Evolutionary conservation across 2,113 vertebrate species (phyloP), one percentile per base, ranked within the genome.

Genomic region (Choloepus hoffmanni): DNA sequence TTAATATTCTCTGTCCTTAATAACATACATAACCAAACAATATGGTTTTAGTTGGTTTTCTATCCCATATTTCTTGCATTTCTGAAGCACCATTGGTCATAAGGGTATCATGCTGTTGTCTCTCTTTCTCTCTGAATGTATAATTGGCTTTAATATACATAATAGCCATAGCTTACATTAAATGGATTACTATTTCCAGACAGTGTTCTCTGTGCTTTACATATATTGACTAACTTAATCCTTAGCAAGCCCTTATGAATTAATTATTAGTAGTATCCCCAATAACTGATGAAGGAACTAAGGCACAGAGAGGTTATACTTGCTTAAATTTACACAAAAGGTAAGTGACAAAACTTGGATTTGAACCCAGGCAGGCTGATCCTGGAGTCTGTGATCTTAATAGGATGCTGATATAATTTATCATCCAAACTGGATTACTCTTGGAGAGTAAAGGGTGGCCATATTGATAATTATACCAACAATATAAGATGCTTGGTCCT

Each of bases 1-100:
- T 88, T 82, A 77, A 18, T 65, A 92, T 95, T 87, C 45, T 84
- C 65, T 92, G 26, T 94, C 67, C 18, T 88, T 53, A 90, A 63
- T 85, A 60, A 65, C 84, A 14, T 65, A 9, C 33, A 76, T 73
- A 81, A 81, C 70, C 45, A 92, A 92, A 85, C 73, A 89, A 76
- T 72, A 84, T 14, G 40, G 4, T 74, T 55, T 90, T 90, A 68
- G 50, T 88, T 76, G 50, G 19, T 60, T 93, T 94, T 67, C 63
- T 68, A 26, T 23, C 18, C 79, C 58, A 40, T 72, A 40, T 94
- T 89, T 92, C 65, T 70, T 95, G 95, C 77, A 94, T 53, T 77
- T 76, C 26, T 93, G 50, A 93, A 77, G 76, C 48, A 9, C 72
- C 23, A n/a, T 30, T 67, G 53, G 48, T 13, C 45, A 72, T 18